These are phyloP conservation scores for Phymorhynchus buccinoides DNA, from an alignment of 1,140 invertebrate genomes.

Conservation along the genomic window DNA sequence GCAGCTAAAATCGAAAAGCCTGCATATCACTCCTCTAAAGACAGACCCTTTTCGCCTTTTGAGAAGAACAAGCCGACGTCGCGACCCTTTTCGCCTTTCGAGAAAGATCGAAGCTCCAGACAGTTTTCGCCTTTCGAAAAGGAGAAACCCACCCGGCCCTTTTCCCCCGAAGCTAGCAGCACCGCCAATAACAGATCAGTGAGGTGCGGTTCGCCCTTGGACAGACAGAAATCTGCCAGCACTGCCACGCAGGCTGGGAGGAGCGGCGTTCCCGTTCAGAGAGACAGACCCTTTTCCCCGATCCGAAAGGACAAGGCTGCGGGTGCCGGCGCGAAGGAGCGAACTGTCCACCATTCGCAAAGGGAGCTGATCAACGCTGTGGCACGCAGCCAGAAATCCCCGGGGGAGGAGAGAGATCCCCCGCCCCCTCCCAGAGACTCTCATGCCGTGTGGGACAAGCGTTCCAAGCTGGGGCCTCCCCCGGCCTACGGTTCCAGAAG, in stretches of 20 bases:
- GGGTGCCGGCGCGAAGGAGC: neutral
- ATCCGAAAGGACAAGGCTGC: neutral
- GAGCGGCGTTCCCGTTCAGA: neutral
- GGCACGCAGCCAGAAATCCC: neutral
- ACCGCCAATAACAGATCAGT: too few species aligned
- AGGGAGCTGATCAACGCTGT: neutral
- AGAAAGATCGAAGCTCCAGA: too few species aligned
- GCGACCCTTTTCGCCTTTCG: neutral
- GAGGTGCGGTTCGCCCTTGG: neutral
- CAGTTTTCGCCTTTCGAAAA: too few species aligned
- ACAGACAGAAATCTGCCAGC: neutral
- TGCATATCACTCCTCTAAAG: neutral
- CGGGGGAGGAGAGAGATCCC: neutral
- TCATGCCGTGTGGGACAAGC: conserved; percentile 4
- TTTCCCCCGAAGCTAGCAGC: neutral
- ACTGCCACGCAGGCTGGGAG: neutral
- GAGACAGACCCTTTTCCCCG: neutral
- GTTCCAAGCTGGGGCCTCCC: neutral
- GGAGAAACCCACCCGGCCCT: too few species aligned
- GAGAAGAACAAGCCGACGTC: neutral
- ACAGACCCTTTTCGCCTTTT: neutral
- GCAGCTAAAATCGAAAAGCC: neutral
- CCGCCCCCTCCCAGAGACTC: neutral
- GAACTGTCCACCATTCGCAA: neutral
- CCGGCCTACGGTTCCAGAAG: neutral